Base-by-base conservation (phyloP, 2,888 invertebrate genomes). In the Leptarthrus brevirostris region DNA sequence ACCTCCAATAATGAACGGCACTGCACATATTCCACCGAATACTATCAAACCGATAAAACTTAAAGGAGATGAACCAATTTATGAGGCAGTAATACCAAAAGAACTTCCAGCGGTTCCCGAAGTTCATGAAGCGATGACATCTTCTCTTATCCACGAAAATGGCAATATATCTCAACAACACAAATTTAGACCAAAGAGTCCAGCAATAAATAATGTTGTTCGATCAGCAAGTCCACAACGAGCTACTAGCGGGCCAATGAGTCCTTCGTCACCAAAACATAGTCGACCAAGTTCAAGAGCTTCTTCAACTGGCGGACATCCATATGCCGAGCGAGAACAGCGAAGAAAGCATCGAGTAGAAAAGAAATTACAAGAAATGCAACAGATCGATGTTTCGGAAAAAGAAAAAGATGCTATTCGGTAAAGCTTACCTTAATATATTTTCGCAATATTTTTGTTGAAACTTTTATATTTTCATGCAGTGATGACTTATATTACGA, bases 321-420 rank as follows among this genome's bases (percentile, higher is more conserved):
- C 83, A 73, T 85, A 84, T 24, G 88, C 85, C 18, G 94, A 94
- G 79, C 88, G 93, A 3, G 93, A 92, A 78, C 93, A 93, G 76
- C 88, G 95, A 34, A 89, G 95, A 49, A 93, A 93, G 81, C 92
- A 91, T 81, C 89, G 96, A 16, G 94, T 96, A 0, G 95, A 95
- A 79, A 91, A 93, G 72, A 93, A 95, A 79, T 86, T 96, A 8
- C 92, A 93, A 80, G 95, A 95, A 83, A 87, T 95, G 82, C 92
- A 92, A 78, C 91, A 86, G 83, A 77, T 85, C 49, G 81, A 79
- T 79, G 79, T 80, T 66, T 78, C 80, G 3, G 85, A 85, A 81
- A 84, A 49, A 20, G 82, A 83, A 77, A 84, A 82, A 53, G 83
- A 84, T 64, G 78, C 81, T 30, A 76, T 80, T 34, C 82, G 79